Conservation (phyloP, 2,888 invertebrate species). For the Euspilapteryx auroguttella region DNA sequence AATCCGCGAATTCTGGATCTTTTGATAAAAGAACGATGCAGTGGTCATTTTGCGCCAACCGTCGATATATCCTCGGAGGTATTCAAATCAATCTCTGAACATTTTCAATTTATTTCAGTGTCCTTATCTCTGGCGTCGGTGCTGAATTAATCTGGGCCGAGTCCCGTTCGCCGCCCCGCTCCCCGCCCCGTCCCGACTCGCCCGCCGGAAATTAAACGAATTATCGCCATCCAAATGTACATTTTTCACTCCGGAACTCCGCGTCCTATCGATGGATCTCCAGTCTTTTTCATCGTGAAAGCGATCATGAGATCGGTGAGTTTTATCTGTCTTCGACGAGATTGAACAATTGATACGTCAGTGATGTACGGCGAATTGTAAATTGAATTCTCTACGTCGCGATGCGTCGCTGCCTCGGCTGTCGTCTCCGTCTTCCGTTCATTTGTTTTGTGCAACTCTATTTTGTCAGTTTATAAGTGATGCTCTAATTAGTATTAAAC, state of each 20-base stretch:
- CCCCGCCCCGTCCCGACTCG: conserved; percentile 17
- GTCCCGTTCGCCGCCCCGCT: conserved; percentile 17
- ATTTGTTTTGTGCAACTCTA: conserved; percentile 49
- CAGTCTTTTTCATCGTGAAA: conserved; percentile 49
- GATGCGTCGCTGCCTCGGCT: background rate
- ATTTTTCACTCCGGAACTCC: conserved; percentile 57
- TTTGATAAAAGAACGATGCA: conserved; percentile 9
- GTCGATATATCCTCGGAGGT: conserved; percentile 46
- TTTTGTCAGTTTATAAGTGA: no score
- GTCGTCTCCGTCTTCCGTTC: conserved; percentile 37
- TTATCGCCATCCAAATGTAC: conserved; percentile 63
- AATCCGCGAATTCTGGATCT: conserved; percentile 10
- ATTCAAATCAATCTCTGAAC: conserved; percentile 62
- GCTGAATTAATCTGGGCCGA: conserved; percentile 58
- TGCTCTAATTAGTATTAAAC: no score
- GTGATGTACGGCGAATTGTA: conserved; percentile 52
- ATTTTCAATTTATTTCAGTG: conserved; percentile 63
- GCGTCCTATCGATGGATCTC: conserved; percentile 54
- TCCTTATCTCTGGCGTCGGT: conserved; percentile 55
- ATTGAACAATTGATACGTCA: conserved; percentile 58
- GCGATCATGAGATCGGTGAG: conserved; percentile 45
- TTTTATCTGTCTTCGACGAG: conserved; percentile 54
- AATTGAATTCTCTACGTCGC: conserved; percentile 39
- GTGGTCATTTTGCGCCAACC: conserved; percentile 28
- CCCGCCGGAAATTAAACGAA: conserved; percentile 63